These are phyloP conservation scores for Lordiphosa clarofinis DNA, from an alignment of 1,140 invertebrate species.

Conservation along the genomic window DNA sequence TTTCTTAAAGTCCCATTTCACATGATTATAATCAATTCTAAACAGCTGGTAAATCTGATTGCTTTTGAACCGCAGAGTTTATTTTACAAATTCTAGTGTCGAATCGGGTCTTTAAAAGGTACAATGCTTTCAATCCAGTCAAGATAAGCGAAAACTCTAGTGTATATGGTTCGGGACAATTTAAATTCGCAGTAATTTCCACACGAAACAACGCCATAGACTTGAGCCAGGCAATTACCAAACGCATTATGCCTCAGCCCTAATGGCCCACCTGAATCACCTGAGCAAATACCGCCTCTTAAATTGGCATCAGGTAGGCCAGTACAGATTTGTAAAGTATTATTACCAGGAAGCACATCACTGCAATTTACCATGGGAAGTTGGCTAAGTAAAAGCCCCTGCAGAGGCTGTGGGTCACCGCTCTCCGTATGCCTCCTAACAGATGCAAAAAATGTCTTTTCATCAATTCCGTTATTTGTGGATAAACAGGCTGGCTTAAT, in stretches of 20 bases:
- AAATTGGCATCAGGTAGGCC: background rate
- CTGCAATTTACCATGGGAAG: background rate
- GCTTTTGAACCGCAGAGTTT: no score
- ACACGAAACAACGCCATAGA: background rate
- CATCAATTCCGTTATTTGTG: no score
- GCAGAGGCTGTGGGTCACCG: no score
- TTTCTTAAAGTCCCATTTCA: no score
- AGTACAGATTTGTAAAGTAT: background rate
- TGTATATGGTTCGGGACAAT: background rate
- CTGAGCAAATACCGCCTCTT: background rate
- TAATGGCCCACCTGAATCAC: constrained; percentile 4
- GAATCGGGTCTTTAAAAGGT: no score
- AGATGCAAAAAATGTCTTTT: no score
- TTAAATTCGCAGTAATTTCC: background rate
- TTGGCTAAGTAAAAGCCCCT: no score
- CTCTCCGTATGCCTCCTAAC: no score
- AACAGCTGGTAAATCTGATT: no score
- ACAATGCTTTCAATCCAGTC: constrained; percentile 7
- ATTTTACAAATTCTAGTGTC: no score
- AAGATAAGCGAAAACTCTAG: background rate
- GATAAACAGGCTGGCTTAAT: constrained; percentile 3
- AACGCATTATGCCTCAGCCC: background rate
- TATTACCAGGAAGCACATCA: background rate
- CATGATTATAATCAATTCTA: no score
- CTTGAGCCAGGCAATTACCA: background rate